phyloP scores from a whole-genome alignment of 2,797 vertebrate species.

The Odontamblyopus rebecca region DNA sequence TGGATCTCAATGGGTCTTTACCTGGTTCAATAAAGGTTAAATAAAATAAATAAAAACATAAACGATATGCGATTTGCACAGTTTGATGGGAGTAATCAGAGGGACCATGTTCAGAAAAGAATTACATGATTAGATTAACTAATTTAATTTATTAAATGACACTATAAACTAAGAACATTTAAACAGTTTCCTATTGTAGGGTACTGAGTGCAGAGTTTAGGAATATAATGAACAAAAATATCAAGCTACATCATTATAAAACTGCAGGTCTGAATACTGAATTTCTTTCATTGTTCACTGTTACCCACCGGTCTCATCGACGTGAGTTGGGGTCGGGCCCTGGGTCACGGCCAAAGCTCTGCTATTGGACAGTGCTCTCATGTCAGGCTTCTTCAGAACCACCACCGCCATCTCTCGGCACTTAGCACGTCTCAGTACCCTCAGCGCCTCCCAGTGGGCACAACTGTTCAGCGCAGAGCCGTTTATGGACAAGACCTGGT shows the following conservation, averaged over 20 bases:
- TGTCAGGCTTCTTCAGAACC: conserved; percentile 69
- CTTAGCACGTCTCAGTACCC: conserved; percentile 69
- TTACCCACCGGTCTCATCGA: conserved; percentile 50
- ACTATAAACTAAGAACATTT: no score
- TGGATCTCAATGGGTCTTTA: no score
- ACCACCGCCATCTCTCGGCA: conserved; percentile 74
- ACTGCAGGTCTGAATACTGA: neutral
- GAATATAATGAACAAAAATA: neutral
- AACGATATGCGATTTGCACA: no score
- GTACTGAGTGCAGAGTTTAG: neutral
- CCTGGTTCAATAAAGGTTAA: no score
- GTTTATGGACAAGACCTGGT: conserved; percentile 80
- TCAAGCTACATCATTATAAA: neutral
- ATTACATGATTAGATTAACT: no score
- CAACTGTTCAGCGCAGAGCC: conserved; percentile 68
- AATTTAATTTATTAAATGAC: no score
- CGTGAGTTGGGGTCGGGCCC: conserved; percentile 21
- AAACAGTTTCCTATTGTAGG: neutral
- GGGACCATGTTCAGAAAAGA: no score
- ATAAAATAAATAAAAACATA: no score
- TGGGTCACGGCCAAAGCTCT: conserved; percentile 17
- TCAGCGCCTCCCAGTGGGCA: conserved; percentile 76
- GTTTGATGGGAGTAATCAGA: no score
- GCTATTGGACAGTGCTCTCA: conserved; percentile 12
- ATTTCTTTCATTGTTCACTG: neutral